Conservation (phyloP, 2,797 vertebrate genomes). For the Sebastes ruberrimus region DNA sequence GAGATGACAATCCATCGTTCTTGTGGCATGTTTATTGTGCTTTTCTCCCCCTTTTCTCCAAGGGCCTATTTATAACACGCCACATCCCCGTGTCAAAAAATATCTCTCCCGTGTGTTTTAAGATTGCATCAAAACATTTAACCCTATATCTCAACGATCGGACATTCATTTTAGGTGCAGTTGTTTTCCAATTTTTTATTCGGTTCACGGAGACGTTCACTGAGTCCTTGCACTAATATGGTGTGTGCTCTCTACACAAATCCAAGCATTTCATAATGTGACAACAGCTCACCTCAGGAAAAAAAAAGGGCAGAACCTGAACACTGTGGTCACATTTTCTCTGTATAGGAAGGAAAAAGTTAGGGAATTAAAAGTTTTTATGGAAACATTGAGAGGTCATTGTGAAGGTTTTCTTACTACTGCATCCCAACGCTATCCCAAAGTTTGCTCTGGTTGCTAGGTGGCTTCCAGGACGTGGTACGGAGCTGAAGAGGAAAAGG, state of each 20-base stretch:
- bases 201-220: neutral
- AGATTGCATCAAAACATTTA: conserved; percentile 31
- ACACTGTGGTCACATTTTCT: conserved; percentile 12
- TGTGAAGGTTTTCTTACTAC: conserved; percentile 19
- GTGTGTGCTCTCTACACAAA: neutral
- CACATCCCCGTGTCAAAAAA: conserved; percentile 56
- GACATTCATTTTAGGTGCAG: neutral
- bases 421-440: neutral
- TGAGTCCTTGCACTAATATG: neutral
- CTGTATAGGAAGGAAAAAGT: conserved; percentile 20
- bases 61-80: conserved; percentile 63
- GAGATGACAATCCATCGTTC: conserved; percentile 73
- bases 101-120: conserved; percentile 36
- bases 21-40: conserved; percentile 76
- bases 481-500: conserved; percentile 74
- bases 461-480: conserved; percentile 69
- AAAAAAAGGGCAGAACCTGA: conserved; percentile 4
- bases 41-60: conserved; percentile 60
- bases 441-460: conserved; percentile 70
- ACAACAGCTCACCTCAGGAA: conserved; percentile 8
- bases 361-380: conserved; percentile 37
- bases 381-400: conserved; percentile 50
- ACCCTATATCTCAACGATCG: conserved; percentile 1
- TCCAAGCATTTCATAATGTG: neutral
- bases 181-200: neutral